Percentiles rank a stretch among this genome's conserved stretches.
These are phyloP conservation scores for Calephelis virginiensis DNA, from an alignment of 1,140 invertebrate genomes.

Conservation along the genomic window DNA sequence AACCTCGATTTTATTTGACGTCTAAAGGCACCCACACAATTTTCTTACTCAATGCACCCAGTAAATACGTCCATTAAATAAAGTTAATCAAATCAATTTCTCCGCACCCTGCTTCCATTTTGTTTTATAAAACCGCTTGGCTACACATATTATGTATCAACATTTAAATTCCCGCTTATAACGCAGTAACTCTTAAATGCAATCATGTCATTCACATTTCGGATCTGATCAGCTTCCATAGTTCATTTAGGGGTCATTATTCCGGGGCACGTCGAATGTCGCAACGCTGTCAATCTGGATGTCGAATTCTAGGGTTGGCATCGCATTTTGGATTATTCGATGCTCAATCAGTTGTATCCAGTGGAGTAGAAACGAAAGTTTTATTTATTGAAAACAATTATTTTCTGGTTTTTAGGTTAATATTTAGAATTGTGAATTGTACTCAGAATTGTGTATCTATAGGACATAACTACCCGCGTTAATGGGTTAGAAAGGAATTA, in stretches of 20 bases:
- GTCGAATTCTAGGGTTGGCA: constrained; percentile 2
- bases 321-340: background rate
- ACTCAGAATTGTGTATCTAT: no score
- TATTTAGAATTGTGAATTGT: no score
- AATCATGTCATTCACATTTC: constrained; percentile 44
- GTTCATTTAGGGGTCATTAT: constrained; percentile 60
- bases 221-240: constrained; percentile 41
- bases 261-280: constrained; percentile 39
- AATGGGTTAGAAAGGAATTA: no score
- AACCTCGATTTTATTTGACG: no score
- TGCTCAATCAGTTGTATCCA: background rate
- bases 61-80: no score
- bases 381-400: background rate
- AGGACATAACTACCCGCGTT: no score
- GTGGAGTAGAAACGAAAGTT: background rate
- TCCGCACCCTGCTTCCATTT: no score
- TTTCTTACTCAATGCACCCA: no score
- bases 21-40: no score
- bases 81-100: no score
- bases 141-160: background rate
- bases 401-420: no score
- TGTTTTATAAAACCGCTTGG: background rate
- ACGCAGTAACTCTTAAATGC: constrained; percentile 37
- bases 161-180: constrained; percentile 26
- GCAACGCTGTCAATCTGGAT: constrained; percentile 35